Base-by-base conservation (phyloP, 2,113 vertebrate species). In the Myrmecophaga tridactyla region DNA sequence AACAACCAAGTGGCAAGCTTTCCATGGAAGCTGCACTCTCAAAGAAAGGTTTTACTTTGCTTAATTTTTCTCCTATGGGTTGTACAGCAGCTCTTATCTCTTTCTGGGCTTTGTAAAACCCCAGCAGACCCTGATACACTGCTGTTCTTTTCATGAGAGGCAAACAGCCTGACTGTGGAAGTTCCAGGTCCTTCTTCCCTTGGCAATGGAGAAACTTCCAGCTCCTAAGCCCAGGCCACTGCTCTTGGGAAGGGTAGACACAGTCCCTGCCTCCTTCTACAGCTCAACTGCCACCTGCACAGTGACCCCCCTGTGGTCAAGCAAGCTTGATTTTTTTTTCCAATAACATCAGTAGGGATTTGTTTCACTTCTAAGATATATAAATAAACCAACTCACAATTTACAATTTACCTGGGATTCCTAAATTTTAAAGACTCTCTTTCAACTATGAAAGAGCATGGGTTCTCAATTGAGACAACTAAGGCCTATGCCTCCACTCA, bases 131-230 rank as follows among this genome's bases (percentile, higher is more conserved):
- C 20, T 4, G 0, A 0, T 7, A 18, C 0, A 23, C 2, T 0
- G 65, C 83, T 94, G 96, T 89, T 93, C 97, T 92, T 96, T 95
- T 94, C 29, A 2, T n/a, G 36, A 76, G 63, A 80, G n/a, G 78
- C 43, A 14, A n/a, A 31, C 46, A n/a, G 53, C 43, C 43, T 34
- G 2, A 34, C n/a, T 72, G 76, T 5, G 46, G 60, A 43, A 46
- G 23, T 88, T 27, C 36, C 0, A 27, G 46, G 9, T 4, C 2
- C 58, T 51, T 25, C 43, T 65, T 21, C 60, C 43, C 20, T 58
- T 91, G 48, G 43, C 25, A 21, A 14, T 3, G 15, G 58, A 60
- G 69, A 46, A 12, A 2, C 15, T 46, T 51, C 82, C 4, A 4
- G 70, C 1, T 3, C 18, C 89, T 7, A 27, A 18, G 39, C 34